Conservation (phyloP, 2,113 vertebrate genomes). For the Nesoenas mayeri region DNA sequence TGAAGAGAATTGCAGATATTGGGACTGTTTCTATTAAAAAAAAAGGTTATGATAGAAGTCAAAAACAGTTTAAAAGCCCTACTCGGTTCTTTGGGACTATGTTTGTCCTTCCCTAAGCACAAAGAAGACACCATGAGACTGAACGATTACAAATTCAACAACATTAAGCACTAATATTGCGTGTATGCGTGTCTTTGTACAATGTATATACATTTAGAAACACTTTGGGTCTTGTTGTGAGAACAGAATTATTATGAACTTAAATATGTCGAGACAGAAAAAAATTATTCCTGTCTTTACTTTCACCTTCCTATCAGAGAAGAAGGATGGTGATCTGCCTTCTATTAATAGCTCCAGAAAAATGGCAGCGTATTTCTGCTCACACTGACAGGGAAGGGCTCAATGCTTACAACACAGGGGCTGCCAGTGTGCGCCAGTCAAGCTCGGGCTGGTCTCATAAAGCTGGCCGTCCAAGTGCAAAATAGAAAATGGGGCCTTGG, state of each 20-base stretch:
- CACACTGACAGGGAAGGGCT: background rate
- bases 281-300: background rate
- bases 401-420: background rate
- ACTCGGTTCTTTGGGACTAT: background rate
- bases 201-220: background rate
- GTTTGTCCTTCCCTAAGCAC: background rate
- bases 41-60: background rate
- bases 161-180: background rate
- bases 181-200: background rate
- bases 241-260: background rate
- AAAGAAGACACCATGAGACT: background rate
- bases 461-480: background rate
- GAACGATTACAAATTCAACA: background rate
- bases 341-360: background rate
- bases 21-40: background rate
- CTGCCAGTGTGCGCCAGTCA: background rate
- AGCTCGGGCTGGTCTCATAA: background rate
- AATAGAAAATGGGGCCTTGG: background rate
- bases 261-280: background rate
- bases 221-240: background rate
- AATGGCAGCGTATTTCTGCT: constrained; percentile 26
- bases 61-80: background rate
- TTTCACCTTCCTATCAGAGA: background rate
- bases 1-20: constrained; percentile 4
- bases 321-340: background rate